Evolutionary conservation across 2,888 invertebrate species (phyloP).

Genomic region (Acanthoscelides obtectus): DNA sequence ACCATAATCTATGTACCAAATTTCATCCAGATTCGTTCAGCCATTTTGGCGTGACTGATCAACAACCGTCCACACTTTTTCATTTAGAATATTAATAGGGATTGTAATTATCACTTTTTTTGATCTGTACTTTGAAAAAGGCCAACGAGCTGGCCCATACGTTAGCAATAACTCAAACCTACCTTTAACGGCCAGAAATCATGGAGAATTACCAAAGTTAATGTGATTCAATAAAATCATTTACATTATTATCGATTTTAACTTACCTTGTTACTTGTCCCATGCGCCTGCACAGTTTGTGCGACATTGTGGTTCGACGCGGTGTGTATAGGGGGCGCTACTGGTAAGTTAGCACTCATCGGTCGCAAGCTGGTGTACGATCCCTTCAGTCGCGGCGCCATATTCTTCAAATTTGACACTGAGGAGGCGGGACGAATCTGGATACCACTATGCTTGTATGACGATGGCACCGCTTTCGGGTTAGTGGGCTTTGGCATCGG

Average conservation of each 20-base stretch:
- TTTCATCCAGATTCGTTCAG: too few species aligned
- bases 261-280: conserved; percentile 23
- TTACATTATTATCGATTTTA: not conserved
- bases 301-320: conserved; percentile 8
- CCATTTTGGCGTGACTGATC: too few species aligned
- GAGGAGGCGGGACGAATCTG: conserved; percentile 8
- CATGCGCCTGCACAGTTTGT: conserved; percentile 12
- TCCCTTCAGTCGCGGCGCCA: conserved; percentile 37
- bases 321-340: conserved; percentile 28
- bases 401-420: conserved; percentile 35
- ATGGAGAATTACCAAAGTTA: too few species aligned
- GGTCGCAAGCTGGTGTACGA: conserved; percentile 43
- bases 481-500: not conserved
- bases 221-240: too few species aligned
- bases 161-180: too few species aligned
- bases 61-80: too few species aligned
- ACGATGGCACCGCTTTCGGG: not conserved
- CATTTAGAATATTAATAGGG: too few species aligned
- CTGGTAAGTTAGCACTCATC: conserved; percentile 36
- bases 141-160: too few species aligned
- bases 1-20: too few species aligned
- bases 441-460: conserved; percentile 14
- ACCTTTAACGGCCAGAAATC: too few species aligned
- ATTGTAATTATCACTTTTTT: too few species aligned
- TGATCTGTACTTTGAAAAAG: too few species aligned